Evolutionary conservation across 2,888 invertebrate species (phyloP).

Genomic region (Drosophila birchii): DNA sequence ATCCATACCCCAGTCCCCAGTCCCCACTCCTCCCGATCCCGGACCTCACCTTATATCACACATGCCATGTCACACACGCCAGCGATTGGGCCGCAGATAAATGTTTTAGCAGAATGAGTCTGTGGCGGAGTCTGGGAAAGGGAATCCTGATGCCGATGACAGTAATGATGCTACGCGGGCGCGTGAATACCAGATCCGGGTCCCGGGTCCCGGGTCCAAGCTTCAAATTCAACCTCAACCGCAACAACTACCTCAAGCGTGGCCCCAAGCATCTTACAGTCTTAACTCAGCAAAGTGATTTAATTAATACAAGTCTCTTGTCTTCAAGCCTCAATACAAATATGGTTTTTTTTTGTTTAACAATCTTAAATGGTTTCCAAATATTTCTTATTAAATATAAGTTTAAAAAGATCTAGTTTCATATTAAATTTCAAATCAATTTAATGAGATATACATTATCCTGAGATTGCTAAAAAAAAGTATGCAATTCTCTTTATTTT

Average conservation of each 20-base stretch:
- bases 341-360: too few species aligned
- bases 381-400: too few species aligned
- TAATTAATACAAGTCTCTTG: too few species aligned
- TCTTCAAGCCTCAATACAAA: too few species aligned
- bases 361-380: too few species aligned
- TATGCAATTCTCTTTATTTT: too few species aligned
- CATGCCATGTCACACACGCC: slow-evolving; percentile 20
- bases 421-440: too few species aligned
- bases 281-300: not conserved
- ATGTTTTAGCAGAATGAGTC: slow-evolving; percentile 69
- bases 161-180: slow-evolving; percentile 64
- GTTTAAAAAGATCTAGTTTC: too few species aligned
- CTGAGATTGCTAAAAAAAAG: too few species aligned
- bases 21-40: slow-evolving; percentile 3
- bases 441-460: too few species aligned
- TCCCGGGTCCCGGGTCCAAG: slow-evolving; percentile 4
- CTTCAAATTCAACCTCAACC: slow-evolving; percentile 11
- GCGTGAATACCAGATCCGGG: not conserved
- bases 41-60: not conserved
- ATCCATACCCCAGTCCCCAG: not conserved
- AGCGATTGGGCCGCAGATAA: slow-evolving; percentile 64
- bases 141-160: slow-evolving; percentile 53
- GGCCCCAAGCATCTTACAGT: slow-evolving; percentile 4
- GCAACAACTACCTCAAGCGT: slow-evolving; percentile 14
- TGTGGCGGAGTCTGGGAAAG: slow-evolving; percentile 10